These are phyloP conservation scores for Noctua fimbriata DNA, from an alignment of 2,888 invertebrate species.

Conservation along the genomic window DNA sequence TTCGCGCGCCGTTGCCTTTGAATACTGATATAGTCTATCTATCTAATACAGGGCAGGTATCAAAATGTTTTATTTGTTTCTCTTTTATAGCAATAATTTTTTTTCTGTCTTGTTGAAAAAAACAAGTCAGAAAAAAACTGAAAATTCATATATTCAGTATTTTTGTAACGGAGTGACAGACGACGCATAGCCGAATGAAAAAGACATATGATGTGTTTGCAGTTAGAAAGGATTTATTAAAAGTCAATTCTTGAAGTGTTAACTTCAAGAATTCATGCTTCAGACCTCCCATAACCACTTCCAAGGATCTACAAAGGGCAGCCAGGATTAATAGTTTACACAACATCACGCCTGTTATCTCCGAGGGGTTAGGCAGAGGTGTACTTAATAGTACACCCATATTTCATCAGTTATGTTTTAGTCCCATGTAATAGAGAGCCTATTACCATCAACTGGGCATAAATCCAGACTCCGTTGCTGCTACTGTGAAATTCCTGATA, in stretches of 20 bases:
- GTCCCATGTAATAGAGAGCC: not conserved
- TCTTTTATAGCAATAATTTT: constrained; percentile 1
- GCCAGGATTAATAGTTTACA: too few relatives aligned
- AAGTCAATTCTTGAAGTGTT: not conserved
- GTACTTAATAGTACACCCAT: too few relatives aligned
- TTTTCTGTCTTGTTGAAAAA: not conserved
- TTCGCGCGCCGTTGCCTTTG: constrained; percentile 54
- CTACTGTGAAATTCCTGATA: not conserved
- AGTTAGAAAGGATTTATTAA: not conserved
- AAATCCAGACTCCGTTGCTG: not conserved
- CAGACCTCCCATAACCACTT: too few relatives aligned
- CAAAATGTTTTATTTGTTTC: constrained; percentile 50
- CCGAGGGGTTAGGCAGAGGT: too few relatives aligned
- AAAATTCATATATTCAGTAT: too few relatives aligned
- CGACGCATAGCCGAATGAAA: too few relatives aligned
- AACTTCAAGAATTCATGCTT: too few relatives aligned
- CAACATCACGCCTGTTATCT: too few relatives aligned
- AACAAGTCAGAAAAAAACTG: too few relatives aligned
- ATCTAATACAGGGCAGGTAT: constrained; percentile 34
- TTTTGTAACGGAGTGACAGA: not conserved
- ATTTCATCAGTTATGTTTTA: too few relatives aligned
- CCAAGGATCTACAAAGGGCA: too few relatives aligned
- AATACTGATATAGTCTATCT: constrained; percentile 55
- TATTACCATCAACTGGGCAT: not conserved
- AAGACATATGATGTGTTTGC: not conserved